phyloP scores from a whole-genome alignment of 1,140 invertebrate species.

The Pomacea maculata region DNA sequence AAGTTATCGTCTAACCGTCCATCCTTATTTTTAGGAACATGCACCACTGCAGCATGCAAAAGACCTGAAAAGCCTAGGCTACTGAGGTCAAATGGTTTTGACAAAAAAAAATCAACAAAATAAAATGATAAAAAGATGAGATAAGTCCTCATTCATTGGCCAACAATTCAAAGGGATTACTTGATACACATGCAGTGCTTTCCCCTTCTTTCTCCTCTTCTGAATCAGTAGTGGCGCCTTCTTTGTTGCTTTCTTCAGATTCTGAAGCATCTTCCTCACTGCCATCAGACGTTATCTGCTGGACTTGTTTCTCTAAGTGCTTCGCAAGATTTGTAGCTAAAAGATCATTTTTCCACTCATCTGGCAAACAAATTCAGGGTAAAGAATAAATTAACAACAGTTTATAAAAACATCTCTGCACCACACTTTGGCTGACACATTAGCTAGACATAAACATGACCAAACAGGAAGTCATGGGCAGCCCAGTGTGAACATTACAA shows the following conservation, averaged over 20 bases:
- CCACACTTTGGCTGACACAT: background rate
- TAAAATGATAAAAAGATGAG: too few species aligned
- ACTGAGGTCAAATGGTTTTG: too few species aligned
- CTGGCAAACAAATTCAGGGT: background rate
- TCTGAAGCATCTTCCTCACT: conserved; percentile 5
- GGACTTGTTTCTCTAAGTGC: background rate
- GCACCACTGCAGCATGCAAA: too few species aligned
- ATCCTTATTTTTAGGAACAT: too few species aligned
- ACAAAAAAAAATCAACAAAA: too few species aligned
- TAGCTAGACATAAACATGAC: background rate
- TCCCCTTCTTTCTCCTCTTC: background rate
- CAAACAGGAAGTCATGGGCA: background rate
- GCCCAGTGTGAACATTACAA: too few species aligned
- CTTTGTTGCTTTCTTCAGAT: background rate
- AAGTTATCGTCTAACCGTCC: too few species aligned
- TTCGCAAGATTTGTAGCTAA: background rate
- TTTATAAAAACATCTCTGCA: background rate
- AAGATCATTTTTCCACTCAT: background rate
- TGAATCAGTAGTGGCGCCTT: background rate
- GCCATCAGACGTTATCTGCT: background rate
- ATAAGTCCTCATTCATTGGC: background rate
- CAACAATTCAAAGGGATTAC: conserved; percentile 16
- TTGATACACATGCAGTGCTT: too few species aligned
- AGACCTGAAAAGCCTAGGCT: too few species aligned
- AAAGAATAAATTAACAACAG: background rate